Conservation (phyloP, 2,113 vertebrate genomes). For the Siniperca chuatsi region DNA sequence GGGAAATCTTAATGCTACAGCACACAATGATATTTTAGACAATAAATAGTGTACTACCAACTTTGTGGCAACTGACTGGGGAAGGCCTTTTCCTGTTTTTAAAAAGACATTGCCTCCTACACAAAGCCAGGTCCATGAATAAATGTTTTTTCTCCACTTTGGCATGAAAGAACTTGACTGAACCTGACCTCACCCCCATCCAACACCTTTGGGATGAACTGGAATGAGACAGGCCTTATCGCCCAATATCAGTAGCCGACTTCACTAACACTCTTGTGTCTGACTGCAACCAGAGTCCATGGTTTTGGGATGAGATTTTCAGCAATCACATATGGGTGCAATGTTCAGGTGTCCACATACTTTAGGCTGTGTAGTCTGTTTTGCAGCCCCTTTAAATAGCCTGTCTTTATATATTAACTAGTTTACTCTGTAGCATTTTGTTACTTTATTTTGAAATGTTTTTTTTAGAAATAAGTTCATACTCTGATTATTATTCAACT, state of each 20-base stretch:
- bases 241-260: too few species aligned
- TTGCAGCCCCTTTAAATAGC: not conserved
- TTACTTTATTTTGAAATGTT: not conserved
- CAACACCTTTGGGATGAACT: not conserved
- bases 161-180: not conserved
- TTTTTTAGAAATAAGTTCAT: not conserved
- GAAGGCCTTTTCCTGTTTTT: not conserved
- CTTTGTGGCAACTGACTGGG: not conserved
- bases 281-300: not conserved
- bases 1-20: not conserved
- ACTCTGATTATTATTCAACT: not conserved
- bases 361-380: not conserved
- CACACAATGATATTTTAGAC: not conserved
- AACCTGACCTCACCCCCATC: too few species aligned
- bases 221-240: not conserved
- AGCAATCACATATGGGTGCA: not conserved
- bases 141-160: not conserved
- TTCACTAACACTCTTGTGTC: too few species aligned
- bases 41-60: not conserved
- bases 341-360: not conserved
- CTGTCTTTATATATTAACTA: not conserved
- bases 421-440: not conserved
- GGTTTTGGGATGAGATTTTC: not conserved
- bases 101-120: not conserved
- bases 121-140: not conserved